Evolutionary conservation across 2,888 invertebrate genomes (phyloP).

Genomic region (Mythimna albipuncta): DNA sequence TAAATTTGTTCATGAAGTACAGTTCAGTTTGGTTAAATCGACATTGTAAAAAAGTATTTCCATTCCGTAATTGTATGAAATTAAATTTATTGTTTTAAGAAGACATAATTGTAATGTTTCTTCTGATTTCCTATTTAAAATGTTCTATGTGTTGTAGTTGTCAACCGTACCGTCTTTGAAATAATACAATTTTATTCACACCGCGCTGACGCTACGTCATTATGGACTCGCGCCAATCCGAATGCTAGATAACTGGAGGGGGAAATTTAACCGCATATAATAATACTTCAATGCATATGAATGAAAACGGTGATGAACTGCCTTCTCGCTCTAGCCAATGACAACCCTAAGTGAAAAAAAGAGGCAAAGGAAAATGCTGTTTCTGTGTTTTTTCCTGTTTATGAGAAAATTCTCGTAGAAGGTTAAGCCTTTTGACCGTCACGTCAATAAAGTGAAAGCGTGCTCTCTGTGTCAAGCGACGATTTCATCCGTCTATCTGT

Average conservation of each 20-base stretch:
- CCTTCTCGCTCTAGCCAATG: background rate
- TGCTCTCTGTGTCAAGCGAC: no score
- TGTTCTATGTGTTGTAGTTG: constrained; percentile 30
- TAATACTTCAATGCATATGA: background rate
- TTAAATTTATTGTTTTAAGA: background rate
- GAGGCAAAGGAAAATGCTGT: background rate
- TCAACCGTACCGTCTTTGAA: constrained; percentile 19
- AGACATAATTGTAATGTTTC: background rate
- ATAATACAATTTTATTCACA: constrained; percentile 14
- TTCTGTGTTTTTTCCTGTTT: background rate
- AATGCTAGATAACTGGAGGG: background rate
- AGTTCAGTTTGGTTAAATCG: constrained; percentile 48
- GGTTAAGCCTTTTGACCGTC: no score
- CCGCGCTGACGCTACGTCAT: background rate
- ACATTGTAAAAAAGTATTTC: constrained; percentile 4
- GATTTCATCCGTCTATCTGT: no score
- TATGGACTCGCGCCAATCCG: background rate
- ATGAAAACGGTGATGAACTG: background rate
- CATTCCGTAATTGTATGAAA: constrained; percentile 30
- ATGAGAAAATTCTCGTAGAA: background rate
- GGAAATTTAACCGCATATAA: background rate
- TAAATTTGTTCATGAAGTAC: constrained; percentile 48
- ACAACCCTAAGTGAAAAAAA: background rate
- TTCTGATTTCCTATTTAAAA: constrained; percentile 13
- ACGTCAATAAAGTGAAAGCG: no score